Conservation (phyloP, 2,797 vertebrate species). For the Hipposideros larvatus region DNA sequence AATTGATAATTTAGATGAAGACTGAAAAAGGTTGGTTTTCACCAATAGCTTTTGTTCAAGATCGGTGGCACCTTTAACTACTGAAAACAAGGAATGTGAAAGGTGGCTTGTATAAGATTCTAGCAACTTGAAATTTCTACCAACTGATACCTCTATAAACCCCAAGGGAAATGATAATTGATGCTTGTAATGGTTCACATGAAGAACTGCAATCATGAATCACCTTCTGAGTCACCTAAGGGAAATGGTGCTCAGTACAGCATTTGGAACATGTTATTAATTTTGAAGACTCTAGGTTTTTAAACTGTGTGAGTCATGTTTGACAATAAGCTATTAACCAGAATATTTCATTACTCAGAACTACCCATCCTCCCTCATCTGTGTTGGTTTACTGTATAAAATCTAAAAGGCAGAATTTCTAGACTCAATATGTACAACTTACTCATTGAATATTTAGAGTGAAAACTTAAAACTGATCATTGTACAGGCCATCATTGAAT, state of each 20-base stretch:
- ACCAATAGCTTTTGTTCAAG: not conserved
- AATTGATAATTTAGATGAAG: slow-evolving; percentile 6
- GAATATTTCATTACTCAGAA: slow-evolving; percentile 30
- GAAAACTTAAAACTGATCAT: not conserved
- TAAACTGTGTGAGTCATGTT: not conserved
- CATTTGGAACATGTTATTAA: slow-evolving; percentile 23
- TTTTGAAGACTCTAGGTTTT: not conserved
- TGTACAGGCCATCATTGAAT: not conserved
- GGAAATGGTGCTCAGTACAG: not conserved
- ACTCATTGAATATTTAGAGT: not conserved
- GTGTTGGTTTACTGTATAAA: not conserved
- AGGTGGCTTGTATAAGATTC: not conserved
- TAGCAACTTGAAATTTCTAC: slow-evolving; percentile 42
- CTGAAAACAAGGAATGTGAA: not conserved
- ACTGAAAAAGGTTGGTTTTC: not conserved
- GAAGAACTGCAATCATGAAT: not conserved
- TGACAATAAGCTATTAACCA: not conserved
- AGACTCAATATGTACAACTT: not conserved
- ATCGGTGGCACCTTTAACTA: not conserved
- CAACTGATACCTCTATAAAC: not conserved
- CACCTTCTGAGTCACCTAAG: not conserved
- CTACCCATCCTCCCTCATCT: not conserved
- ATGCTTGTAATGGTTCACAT: not conserved
- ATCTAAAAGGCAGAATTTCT: slow-evolving; percentile 17
- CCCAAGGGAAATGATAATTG: not conserved